Evolutionary conservation across 1,140 invertebrate genomes (phyloP).

Genomic region (Globodera ellingtonae): DNA sequence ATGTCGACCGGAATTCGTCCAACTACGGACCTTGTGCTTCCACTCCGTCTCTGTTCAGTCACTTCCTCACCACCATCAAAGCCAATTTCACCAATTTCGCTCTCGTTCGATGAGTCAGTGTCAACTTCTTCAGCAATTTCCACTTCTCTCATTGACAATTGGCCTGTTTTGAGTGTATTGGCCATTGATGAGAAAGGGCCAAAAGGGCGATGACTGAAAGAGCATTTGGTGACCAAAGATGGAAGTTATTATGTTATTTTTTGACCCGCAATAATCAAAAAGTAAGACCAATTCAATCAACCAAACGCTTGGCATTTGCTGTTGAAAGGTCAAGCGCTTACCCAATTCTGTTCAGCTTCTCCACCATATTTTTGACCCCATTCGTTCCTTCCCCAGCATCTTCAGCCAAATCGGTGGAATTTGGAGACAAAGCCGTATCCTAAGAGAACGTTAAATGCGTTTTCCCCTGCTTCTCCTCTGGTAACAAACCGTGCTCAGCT

Average conservation of each 20-base stretch:
- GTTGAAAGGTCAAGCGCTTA: background rate
- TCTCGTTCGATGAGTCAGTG: background rate
- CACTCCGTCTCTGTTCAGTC: background rate
- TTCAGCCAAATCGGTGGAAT: background rate
- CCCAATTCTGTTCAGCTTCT: slow-evolving; percentile 15
- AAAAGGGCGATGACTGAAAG: slow-evolving; percentile 1
- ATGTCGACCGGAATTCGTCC: too few relatives aligned
- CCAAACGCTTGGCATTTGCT: background rate
- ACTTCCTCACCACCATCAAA: background rate
- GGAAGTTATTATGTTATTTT: too few relatives aligned
- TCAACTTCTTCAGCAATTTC: slow-evolving; percentile 7
- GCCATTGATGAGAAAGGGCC: background rate
- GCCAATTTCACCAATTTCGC: background rate
- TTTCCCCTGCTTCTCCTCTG: background rate
- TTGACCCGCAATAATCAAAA: background rate
- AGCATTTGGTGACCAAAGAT: background rate
- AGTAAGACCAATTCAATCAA: background rate
- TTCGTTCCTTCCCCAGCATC: background rate
- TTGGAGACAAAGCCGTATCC: background rate
- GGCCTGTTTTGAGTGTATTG: background rate
- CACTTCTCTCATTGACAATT: background rate
- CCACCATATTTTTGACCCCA: background rate
- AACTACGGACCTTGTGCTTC: too few relatives aligned
- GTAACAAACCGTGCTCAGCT: background rate
- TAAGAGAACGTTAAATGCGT: background rate